Evolutionary conservation across 2,113 vertebrate genomes (phyloP).

Genomic region (Oxyura jamaicensis): DNA sequence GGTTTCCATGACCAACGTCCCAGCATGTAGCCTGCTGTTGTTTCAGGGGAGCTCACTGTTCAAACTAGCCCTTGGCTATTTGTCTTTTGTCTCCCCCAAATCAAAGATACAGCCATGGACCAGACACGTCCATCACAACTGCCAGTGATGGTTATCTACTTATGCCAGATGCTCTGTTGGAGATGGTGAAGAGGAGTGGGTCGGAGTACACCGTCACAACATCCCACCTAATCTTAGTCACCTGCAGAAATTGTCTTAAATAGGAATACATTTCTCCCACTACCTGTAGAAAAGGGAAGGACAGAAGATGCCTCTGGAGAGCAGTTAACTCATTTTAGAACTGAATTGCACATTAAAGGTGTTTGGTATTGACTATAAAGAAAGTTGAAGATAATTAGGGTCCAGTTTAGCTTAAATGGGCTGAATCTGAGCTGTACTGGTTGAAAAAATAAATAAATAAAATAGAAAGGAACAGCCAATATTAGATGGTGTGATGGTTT

Average conservation of each 20-base stretch:
- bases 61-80: too few species aligned
- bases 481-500: too few species aligned
- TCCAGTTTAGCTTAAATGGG: not conserved
- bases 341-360: not conserved
- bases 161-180: too few species aligned
- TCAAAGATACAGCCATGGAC: too few species aligned
- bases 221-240: not conserved
- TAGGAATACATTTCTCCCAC: not conserved
- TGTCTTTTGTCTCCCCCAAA: too few species aligned
- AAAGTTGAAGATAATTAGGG: not conserved
- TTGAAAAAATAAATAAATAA: not conserved
- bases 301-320: not conserved
- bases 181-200: too few species aligned
- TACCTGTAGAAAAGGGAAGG: not conserved
- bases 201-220: too few species aligned
- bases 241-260: not conserved
- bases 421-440: not conserved
- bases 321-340: not conserved
- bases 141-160: too few species aligned
- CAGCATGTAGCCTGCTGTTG: too few species aligned
- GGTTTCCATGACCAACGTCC: too few species aligned
- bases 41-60: too few species aligned
- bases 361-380: not conserved
- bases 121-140: too few species aligned
- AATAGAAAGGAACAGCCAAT: not conserved